Percentiles rank a stretch among this genome's conserved stretches.
These are phyloP conservation scores for Drosophila fuyamai DNA, from an alignment of 1,140 invertebrate species.

Conservation along the genomic window DNA sequence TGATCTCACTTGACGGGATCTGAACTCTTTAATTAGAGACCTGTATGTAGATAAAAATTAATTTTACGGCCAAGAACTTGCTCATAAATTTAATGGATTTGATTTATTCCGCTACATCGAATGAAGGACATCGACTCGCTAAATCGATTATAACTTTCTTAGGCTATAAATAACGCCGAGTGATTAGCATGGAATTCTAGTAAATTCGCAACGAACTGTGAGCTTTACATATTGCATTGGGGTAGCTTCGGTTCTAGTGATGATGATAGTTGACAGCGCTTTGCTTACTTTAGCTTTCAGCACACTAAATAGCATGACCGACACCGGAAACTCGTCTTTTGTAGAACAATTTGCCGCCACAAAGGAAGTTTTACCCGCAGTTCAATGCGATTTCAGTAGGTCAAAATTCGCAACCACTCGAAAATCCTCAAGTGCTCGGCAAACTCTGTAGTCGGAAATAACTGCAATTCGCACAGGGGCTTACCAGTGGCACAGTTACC, in stretches of 20 bases:
- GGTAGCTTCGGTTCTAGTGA: background rate
- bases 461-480: slow-evolving; percentile 9
- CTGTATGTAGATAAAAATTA: slow-evolving; percentile 6
- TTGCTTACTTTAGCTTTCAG: slow-evolving; percentile 52
- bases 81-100: slow-evolving; percentile 23
- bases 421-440: slow-evolving; percentile 32
- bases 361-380: slow-evolving; percentile 36
- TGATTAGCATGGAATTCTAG: slow-evolving; percentile 5
- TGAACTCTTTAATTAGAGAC: slow-evolving; percentile 33
- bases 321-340: slow-evolving; percentile 55
- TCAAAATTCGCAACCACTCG: slow-evolving; percentile 22
- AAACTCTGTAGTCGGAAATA: slow-evolving; percentile 40
- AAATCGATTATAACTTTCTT: slow-evolving; percentile 30
- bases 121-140: slow-evolving; percentile 10
- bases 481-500: slow-evolving; percentile 33
- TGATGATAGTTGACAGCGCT: slow-evolving; percentile 34
- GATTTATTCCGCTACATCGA: background rate
- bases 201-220: background rate
- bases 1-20: slow-evolving; percentile 20
- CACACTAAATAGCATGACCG: slow-evolving; percentile 53
- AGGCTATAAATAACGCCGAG: background rate
- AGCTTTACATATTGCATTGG: slow-evolving; percentile 20
- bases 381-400: slow-evolving; percentile 33
- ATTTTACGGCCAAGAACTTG: slow-evolving; percentile 30
- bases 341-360: slow-evolving; percentile 28